Evolutionary conservation across 2,113 vertebrate genomes (phyloP), one percentile per base, ranked within the genome.

Genomic region (Platysteira castanea): DNA sequence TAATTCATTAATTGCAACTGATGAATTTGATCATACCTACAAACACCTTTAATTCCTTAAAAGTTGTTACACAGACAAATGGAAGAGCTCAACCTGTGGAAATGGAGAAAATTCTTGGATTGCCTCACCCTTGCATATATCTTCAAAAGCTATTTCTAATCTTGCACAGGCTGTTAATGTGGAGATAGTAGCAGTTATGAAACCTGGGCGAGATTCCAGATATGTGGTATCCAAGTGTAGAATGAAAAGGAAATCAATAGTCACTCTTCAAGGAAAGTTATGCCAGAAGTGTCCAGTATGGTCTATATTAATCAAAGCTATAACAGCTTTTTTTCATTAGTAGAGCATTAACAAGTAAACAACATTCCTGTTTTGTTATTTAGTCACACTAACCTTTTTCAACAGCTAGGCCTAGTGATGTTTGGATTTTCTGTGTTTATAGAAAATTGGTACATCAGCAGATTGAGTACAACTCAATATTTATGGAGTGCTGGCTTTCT

Each of bases 201-300:
- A 95, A 90, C 86, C 86, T 93, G 93, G 96, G 93, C 92, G 79
- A 84, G 74, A 83, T 95, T 97, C 96, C 96, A 97, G 96, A 94
- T 93, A 94, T 75, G 89, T 73, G 86, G 94, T 92, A 95, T 96
- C 88, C 83, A 95, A 96, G 96, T 97, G 96, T 96, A 95, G 91
- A 92, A 90, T 96, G 96, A 97, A 97, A 91, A 96, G 96, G 96
- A 97, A 97, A 96, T 96, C 88, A 93, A 96, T 97, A 96, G 96
- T 92, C 81, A 92, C 81, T 96, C 84, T n/a, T 89, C 57, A 57
- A 78, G 86, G 87, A 73, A 81, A 93, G 67, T 78, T 89, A 93
- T 92, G 95, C 95, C 95, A 97, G 80, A 95, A 73, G 91, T 82
- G 77, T 89, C 69, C 46, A 33, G 86, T 73, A 76, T 79, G 69